phyloP scores from a whole-genome alignment of 2,888 invertebrate genomes.

The Andrena bicolor region DNA sequence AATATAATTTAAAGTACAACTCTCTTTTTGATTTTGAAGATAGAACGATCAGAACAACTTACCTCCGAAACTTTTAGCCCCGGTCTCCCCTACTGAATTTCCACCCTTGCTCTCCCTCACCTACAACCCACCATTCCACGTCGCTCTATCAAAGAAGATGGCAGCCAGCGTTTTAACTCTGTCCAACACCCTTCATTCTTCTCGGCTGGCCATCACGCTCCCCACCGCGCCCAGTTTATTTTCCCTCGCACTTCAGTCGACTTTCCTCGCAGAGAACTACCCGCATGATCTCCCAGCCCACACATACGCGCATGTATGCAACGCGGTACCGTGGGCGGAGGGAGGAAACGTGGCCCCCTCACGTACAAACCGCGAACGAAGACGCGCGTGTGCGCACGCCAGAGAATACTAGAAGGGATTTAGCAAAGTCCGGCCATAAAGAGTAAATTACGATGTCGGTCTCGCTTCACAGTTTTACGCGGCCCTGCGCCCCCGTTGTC shows the following conservation, averaged over 20 bases:
- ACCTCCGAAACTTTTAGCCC: too few relatives aligned
- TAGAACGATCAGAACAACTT: too few relatives aligned
- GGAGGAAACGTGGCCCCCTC: background rate
- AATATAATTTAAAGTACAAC: too few relatives aligned
- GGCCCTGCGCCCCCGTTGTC: slow-evolving; percentile 63
- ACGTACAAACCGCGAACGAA: slow-evolving; percentile 20
- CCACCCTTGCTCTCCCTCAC: background rate
- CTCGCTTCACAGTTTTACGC: slow-evolving; percentile 79
- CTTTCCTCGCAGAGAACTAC: slow-evolving; percentile 10
- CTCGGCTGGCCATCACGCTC: slow-evolving; percentile 24
- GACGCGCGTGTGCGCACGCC: slow-evolving; percentile 43
- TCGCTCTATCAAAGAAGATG: background rate
- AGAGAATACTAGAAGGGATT: slow-evolving; percentile 74
- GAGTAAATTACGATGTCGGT: slow-evolving; percentile 80
- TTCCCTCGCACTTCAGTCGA: slow-evolving; percentile 20
- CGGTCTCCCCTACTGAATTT: too few relatives aligned
- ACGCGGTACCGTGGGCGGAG: background rate
- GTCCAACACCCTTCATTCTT: slow-evolving; percentile 23
- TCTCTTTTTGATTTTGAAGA: too few relatives aligned
- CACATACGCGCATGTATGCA: slow-evolving; percentile 1
- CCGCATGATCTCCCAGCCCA: slow-evolving; percentile 8
- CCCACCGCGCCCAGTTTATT: slow-evolving; percentile 35
- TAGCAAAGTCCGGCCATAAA: slow-evolving; percentile 80
- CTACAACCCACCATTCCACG: background rate
- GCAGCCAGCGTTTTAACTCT: background rate